Base-by-base conservation (phyloP, 2,888 invertebrate genomes). In the Drosophila affinis region DNA sequence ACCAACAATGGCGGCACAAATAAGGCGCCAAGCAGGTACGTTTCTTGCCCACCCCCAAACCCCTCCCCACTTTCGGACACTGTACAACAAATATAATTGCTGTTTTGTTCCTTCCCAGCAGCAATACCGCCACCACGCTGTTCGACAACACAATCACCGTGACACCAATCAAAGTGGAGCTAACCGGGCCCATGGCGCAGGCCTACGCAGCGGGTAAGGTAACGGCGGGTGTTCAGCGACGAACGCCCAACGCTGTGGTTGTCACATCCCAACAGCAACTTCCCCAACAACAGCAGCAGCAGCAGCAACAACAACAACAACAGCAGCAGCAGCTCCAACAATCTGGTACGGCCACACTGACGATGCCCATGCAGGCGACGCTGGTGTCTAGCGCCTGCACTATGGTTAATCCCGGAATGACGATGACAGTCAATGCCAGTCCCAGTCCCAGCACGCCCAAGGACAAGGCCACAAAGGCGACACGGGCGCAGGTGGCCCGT, bases 1-100 rank as follows among this genome's bases (percentile, higher is more conserved):
- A 85, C 85, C 45, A 85, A 85, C 51, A 86, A 88, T 83, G 86
- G 77, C 64, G 79, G 63, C 71, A 77, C 83, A 62, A 88, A 81
- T 83, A 88, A 86, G 84, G 87, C 87, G 87, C 78, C 85, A 85
- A 86, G 82, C 75, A 87, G 86, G 84, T 85, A 46, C 75, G 75
- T 75, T 71, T 39, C 34, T 24, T 51, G 57, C 56, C n/a, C 29
- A 51, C 45, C 61, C 39, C 46, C 48, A 48, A 51, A 48, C 48
- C 54, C 52, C 52, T 52, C 62, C 63, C 60, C 64, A 17, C 51
- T 39, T 39, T 39, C 34, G 54, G 56, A 44, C 34, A 27, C 29
- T 29, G 45, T 45, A 60, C 51, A 49, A 48, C 17, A 14, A 45
- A 44, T 27, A 29, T 17, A 48, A 48, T 39, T 39, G 39, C 24